phyloP scores from a whole-genome alignment of 2,888 invertebrate species.

The Bombylius major region DNA sequence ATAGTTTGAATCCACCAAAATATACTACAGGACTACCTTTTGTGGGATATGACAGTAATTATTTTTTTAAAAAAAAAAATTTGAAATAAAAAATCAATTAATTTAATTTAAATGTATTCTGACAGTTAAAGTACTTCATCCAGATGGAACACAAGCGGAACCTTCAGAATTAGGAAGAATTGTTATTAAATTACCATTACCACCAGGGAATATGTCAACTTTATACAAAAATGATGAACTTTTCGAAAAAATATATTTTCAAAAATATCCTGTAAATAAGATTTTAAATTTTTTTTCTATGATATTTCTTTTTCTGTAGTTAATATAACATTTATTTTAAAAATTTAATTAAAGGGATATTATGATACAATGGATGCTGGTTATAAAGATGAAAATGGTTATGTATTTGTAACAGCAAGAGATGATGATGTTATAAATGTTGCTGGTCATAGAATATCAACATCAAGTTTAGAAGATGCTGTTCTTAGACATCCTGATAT shows the following conservation, averaged over 20 bases:
- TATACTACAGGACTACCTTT: conserved; percentile 76
- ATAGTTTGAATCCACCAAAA: conserved; percentile 55
- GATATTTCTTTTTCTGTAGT: too few species aligned
- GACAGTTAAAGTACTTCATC: conserved; percentile 50
- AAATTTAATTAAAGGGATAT: conserved; percentile 24
- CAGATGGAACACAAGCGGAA: conserved; percentile 56
- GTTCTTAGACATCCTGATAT: conserved; percentile 75
- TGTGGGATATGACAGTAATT: conserved; percentile 70
- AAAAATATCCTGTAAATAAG: conserved; percentile 59
- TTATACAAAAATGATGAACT: conserved; percentile 69
- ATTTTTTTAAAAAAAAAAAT: not conserved
- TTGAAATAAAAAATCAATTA: not conserved
- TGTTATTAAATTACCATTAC: conserved; percentile 71
- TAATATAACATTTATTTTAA: too few species aligned
- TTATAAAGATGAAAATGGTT: conserved; percentile 68
- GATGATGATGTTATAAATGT: conserved; percentile 92
- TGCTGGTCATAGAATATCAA: conserved; percentile 83
- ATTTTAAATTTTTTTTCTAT: not conserved
- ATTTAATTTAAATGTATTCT: not conserved
- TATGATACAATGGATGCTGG: conserved; percentile 94
- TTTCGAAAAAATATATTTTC: conserved; percentile 72
- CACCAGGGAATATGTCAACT: conserved; percentile 77
- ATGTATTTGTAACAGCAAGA: conserved; percentile 77
- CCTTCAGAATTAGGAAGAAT: conserved; percentile 70
- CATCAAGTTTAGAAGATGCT: conserved; percentile 82